Evolutionary conservation across 2,113 vertebrate genomes (phyloP).

Genomic region (Rana temporaria): DNA sequence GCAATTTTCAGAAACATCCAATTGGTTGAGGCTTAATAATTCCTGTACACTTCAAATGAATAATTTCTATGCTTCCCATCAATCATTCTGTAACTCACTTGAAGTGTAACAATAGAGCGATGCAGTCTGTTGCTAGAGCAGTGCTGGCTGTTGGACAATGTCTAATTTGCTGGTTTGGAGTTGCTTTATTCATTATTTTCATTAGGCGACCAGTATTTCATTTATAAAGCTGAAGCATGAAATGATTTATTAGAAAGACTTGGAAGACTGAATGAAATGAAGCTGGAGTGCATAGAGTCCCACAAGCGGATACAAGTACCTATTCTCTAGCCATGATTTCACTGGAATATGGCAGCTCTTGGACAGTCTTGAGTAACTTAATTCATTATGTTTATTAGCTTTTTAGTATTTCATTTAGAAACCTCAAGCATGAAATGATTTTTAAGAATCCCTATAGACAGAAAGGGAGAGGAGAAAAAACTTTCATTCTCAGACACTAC

Average conservation of each 20-base stretch:
- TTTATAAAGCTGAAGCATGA: constrained; percentile 36
- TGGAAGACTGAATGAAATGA: constrained; percentile 14
- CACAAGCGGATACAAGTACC: constrained; percentile 27
- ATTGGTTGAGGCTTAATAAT: constrained; percentile 25
- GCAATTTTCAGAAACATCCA: constrained; percentile 34
- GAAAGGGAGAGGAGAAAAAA: neutral
- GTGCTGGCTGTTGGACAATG: constrained; percentile 22
- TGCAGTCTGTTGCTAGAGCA: constrained; percentile 3
- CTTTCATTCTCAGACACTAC: neutral
- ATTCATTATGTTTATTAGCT: constrained; percentile 47
- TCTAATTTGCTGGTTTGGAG: constrained; percentile 25
- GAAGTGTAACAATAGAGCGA: constrained; percentile 24
- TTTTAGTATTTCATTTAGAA: constrained; percentile 48
- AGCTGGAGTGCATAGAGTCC: neutral
- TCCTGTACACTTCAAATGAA: constrained; percentile 32
- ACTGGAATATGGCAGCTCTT: constrained; percentile 21
- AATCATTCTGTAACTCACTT: constrained; percentile 28
- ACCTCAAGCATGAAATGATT: constrained; percentile 40
- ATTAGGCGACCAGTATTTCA: constrained; percentile 34
- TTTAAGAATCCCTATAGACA: neutral
- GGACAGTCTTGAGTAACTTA: constrained; percentile 27
- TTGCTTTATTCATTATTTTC: constrained; percentile 51
- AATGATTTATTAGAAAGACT: constrained; percentile 44
- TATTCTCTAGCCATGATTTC: neutral
- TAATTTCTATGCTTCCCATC: constrained; percentile 27